Evolutionary conservation across 1,140 invertebrate species (phyloP).

Genomic region (Eupristina koningsbergeri): DNA sequence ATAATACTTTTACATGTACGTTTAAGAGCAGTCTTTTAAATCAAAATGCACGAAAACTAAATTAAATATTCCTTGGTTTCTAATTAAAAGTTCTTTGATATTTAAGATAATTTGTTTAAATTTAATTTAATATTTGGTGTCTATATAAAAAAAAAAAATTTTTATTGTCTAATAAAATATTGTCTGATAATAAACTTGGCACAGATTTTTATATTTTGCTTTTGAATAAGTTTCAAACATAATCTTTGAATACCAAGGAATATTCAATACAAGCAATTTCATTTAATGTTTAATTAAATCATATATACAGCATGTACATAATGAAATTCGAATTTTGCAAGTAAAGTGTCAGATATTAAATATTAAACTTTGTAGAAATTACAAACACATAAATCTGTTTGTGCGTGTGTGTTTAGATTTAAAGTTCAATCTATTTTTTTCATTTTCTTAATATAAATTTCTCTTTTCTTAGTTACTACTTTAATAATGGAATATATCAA

Average conservation of each 20-base stretch:
- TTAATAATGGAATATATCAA: slow-evolving; percentile 6
- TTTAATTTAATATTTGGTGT: not conserved
- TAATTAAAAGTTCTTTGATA: not conserved
- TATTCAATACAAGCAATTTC: slow-evolving; percentile 57
- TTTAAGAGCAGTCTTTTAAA: slow-evolving; percentile 65
- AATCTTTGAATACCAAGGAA: slow-evolving; percentile 50
- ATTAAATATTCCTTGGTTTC: slow-evolving; percentile 55
- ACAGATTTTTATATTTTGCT: slow-evolving; percentile 49
- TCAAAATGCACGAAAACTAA: slow-evolving; percentile 59
- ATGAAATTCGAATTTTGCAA: slow-evolving; percentile 35
- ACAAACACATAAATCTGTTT: slow-evolving; percentile 24
- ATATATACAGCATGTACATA: slow-evolving; percentile 51
- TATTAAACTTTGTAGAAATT: slow-evolving; percentile 27
- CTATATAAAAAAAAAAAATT: slow-evolving; percentile 18
- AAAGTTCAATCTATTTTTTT: not conserved
- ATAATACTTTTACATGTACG: slow-evolving; percentile 59
- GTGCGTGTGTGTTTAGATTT: slow-evolving; percentile 21
- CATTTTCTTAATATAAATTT: slow-evolving; percentile 28
- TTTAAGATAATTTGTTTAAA: not conserved
- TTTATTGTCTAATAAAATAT: too few species aligned
- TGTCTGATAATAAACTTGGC: slow-evolving; percentile 64
- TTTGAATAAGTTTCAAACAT: not conserved
- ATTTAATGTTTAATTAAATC: slow-evolving; percentile 46
- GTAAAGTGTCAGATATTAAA: slow-evolving; percentile 19
- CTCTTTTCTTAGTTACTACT: not conserved